Conservation (phyloP, 2,888 invertebrate species). For the Frankliniella intonsa region DNA sequence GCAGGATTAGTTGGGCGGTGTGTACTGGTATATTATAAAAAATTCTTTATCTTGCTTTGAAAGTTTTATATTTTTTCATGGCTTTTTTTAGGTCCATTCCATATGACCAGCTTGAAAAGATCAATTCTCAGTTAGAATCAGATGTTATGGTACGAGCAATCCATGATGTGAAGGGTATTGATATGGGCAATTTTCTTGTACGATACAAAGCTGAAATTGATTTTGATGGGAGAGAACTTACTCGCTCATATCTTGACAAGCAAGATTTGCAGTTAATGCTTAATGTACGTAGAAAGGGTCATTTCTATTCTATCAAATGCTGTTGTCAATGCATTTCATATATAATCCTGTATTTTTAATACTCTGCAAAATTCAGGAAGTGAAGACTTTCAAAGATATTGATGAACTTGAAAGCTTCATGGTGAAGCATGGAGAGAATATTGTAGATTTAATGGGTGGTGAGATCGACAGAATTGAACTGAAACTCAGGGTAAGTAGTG, state of each 20-base stretch:
- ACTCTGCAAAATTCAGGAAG: constrained; percentile 61
- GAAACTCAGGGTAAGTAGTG: constrained; percentile 73
- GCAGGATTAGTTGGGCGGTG: constrained; percentile 87
- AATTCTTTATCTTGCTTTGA: constrained; percentile 1
- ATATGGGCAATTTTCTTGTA: constrained; percentile 91
- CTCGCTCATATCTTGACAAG: constrained; percentile 87
- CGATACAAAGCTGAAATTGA: constrained; percentile 98
- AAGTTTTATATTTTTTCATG: background rate
- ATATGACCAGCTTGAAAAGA: constrained; percentile 75
- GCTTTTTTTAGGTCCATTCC: constrained; percentile 70
- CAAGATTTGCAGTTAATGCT: constrained; percentile 76
- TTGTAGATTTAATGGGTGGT: constrained; percentile 94
- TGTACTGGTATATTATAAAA: constrained; percentile 34
- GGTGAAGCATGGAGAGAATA: constrained; percentile 92
- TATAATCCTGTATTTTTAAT: too few relatives aligned
- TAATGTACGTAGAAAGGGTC: constrained; percentile 53
- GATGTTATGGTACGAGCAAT: constrained; percentile 91
- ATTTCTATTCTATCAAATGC: constrained; percentile 11
- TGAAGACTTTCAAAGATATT: constrained; percentile 74
- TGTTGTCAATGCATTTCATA: too few relatives aligned
- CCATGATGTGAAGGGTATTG: constrained; percentile 97
- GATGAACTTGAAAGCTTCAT: constrained; percentile 90
- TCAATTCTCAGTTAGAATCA: constrained; percentile 83
- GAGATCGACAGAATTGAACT: constrained; percentile 98
- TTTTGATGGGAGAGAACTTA: constrained; percentile 93